Base-by-base conservation (phyloP, 2,888 invertebrate species). In the Pachycephus smyrnensis region DNA sequence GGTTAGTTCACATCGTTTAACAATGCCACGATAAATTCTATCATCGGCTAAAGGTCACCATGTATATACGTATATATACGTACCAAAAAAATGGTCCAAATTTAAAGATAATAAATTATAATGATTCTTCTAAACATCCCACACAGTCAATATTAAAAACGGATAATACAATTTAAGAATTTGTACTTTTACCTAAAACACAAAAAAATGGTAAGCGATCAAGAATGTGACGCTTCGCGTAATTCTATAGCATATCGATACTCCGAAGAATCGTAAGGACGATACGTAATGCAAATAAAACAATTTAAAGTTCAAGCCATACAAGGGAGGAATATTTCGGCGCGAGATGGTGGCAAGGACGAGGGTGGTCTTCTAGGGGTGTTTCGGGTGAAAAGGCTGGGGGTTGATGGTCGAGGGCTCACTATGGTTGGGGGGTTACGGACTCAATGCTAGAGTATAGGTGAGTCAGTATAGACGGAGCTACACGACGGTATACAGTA, bases 381-480 rank as follows among this genome's bases (percentile, higher is more conserved):
- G 31, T 71, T 71, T 71, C 31, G 74, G 74, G 71, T 71, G 31
- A 33, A 71, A 33, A 71, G 71, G 71, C 23, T 71, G 71, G 9
- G 31, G 71, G 71, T 71, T 71, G 71, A 71, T 32, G 71, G 71
- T 31, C 31, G 55, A 55, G 9, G 55, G 55, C 55, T 55, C 55
- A 82, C 84, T 84, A 80, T 69, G 74, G 73, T 69, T 32, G 71
- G 71, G 71, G 71, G 33, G 71, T 71, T 71, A 71, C 71, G 71
- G 31, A 71, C 71, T 71, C 71, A 32, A 71, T 33, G 71, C 33
- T 31, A 33, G 33, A 30, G 71, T 32, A 33, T 32, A 33, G 32
- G 71, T 71, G 71, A 55, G 55, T 55, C 23, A 9, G 32, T 71
- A 71, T 71, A 71, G 32, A 4, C 31, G 15, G 32, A 71, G 31